Evolutionary conservation across 1,140 invertebrate genomes (phyloP), one percentile per base, ranked within the genome.

Genomic region (Papilio polyxenes): DNA sequence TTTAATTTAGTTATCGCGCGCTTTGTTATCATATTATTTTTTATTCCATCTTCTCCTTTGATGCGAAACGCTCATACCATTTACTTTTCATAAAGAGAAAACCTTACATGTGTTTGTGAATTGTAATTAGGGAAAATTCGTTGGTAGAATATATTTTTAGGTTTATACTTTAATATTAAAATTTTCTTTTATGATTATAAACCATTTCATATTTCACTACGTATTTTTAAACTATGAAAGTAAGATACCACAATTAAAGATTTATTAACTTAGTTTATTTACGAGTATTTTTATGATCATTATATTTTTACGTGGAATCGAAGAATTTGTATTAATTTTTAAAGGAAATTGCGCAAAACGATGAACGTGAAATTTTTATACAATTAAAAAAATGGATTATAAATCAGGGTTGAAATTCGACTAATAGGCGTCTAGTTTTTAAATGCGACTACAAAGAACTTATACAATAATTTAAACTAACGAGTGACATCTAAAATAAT

Each of bases 1-100:
- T 93, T 92, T 89, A 92, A 93, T 91, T 91, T 88, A 89, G 84
- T 90, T 91, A 90, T 89, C 89, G 85, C 80, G 82, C 80, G 85
- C 87, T 92, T 91, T 92, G 90, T 90, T 89, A 87, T 81, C 80
- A 83, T 84, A 81, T 87, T 83, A 87, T 88, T 90, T 90, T 91
- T 90, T 89, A 89, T 86, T 88, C 87, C 85, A 85, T 87, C 83
- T 84, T 83, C 78, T 86, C 84, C 85, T 91, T 90, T 90, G 87
- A 89, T 83, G 84, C 78, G 78, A 82, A 74, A 81, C 82, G 75
- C 85, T 86, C 86, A 86, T 85, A 85, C 87, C 89, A 90, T 92
- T 91, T 88, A 91, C 87, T 85, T 89, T 90, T 84, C 85, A 91
- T 84, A 90, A 91, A 90, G 87, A 84, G 82, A 81, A 72, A 81